Conservation (phyloP, 2,888 invertebrate genomes). For the Sphaerophoria taeniata region DNA sequence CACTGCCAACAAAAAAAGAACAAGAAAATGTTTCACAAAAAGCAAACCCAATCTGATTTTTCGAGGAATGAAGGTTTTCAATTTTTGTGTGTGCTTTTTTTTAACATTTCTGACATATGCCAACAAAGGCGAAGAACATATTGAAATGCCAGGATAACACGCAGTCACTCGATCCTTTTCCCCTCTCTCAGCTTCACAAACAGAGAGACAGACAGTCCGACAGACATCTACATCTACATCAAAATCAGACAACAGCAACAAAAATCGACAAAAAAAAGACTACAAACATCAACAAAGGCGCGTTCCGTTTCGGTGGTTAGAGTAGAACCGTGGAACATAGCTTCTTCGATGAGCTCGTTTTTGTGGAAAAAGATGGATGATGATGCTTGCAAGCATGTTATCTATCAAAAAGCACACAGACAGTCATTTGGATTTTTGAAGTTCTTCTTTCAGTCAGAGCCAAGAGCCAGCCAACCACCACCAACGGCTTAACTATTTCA, state of each 20-base stretch:
- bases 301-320: conserved; percentile 10
- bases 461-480: background rate
- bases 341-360: conserved; percentile 16
- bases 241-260: conserved; percentile 36
- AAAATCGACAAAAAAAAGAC: background rate
- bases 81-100: conserved; percentile 10
- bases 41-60: conserved; percentile 17
- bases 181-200: conserved; percentile 7
- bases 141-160: conserved; percentile 68
- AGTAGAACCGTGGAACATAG: conserved; percentile 14
- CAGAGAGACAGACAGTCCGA: conserved; percentile 53
- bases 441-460: background rate
- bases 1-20: background rate
- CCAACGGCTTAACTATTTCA: conserved; percentile 9
- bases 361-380: conserved; percentile 61
- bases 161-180: conserved; percentile 51
- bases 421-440: conserved; percentile 50
- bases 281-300: conserved; percentile 23
- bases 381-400: conserved; percentile 64
- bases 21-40: conserved; percentile 16
- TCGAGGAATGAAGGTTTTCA: conserved; percentile 7
- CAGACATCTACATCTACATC: conserved; percentile 68
- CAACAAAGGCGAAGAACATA: conserved; percentile 67
- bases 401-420: conserved; percentile 44
- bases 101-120: conserved; percentile 64